These are phyloP conservation scores for Danio albolineatus DNA, from an alignment of 2,797 vertebrate genomes.

Conservation along the genomic window DNA sequence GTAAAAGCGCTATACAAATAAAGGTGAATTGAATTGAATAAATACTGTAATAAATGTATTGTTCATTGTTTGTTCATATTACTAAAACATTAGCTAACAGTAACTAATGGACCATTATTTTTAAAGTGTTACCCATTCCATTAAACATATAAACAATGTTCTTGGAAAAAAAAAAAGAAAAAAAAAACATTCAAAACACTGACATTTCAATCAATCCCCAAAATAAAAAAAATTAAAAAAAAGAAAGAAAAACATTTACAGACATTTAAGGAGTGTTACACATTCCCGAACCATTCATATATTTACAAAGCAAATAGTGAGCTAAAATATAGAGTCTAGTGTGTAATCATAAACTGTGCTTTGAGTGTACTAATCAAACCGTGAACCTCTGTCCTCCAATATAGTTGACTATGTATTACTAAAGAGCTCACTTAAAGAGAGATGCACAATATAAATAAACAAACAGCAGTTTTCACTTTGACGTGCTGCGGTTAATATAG, in stretches of 20 bases:
- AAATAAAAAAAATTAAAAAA: too few species aligned
- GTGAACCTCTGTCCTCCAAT: not conserved
- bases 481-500: not conserved
- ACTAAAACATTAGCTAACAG: too few species aligned
- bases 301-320: conserved; percentile 23
- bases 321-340: conserved; percentile 1
- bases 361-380: conserved; percentile 1
- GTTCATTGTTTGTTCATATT: too few species aligned
- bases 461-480: not conserved
- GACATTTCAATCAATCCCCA: not conserved
- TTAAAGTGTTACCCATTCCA: too few species aligned
- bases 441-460: conserved; percentile 9
- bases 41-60: too few species aligned
- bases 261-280: not conserved
- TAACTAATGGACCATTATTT: too few species aligned
- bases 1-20: too few species aligned
- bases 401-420: not conserved
- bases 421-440: not conserved
- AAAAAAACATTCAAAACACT: not conserved
- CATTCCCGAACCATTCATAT: conserved; percentile 15
- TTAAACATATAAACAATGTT: not conserved
- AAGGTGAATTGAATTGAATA: too few species aligned
- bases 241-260: conserved; percentile 10
- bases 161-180: not conserved
- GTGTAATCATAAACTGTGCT: conserved; percentile 18